Percentiles rank a stretch among this genome's conserved stretches.
Conservation (phyloP, 35 echinoderm and acorn worm species). For the Acanthaster planci region DNA sequence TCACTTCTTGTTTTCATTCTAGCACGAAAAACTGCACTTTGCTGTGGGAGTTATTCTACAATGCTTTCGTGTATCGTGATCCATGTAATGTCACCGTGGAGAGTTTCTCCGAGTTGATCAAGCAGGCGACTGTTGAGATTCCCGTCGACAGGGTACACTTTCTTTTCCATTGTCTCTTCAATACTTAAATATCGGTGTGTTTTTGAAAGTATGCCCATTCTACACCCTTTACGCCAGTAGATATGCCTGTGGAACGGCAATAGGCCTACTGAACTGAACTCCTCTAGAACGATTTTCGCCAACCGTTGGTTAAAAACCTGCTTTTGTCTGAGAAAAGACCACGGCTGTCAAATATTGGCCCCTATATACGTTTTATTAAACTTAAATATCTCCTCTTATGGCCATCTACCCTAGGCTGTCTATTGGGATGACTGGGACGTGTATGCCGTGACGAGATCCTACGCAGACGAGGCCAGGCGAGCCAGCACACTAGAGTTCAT, state of each 20-base stretch:
- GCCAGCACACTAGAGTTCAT: constrained; percentile 62
- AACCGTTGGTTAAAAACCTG: no score
- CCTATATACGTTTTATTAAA: background rate
- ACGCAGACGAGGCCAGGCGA: constrained; percentile 64
- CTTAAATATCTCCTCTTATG: no score
- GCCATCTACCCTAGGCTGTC: constrained; percentile 33
- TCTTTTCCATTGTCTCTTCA: no score
- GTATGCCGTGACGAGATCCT: constrained; percentile 58
- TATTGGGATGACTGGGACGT: constrained; percentile 90
- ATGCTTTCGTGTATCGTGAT: constrained; percentile 46
- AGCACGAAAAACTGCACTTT: constrained; percentile 71
- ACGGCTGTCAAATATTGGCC: background rate
- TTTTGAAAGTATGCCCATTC: no score
- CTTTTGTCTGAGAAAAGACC: background rate
- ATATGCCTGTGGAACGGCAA: no score
- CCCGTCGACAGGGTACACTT: constrained; percentile 52
- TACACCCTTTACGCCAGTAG: no score
- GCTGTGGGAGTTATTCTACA: constrained; percentile 58
- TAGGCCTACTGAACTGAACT: no score
- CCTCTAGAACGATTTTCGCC: no score
- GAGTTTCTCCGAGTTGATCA: constrained; percentile 52
- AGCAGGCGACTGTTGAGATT: constrained; percentile 41
- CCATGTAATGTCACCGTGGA: constrained; percentile 44
- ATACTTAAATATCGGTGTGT: no score
- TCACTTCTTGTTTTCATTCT: background rate